Base-by-base conservation (phyloP, 2,888 invertebrate species). In the Ptychoptera albimana region DNA sequence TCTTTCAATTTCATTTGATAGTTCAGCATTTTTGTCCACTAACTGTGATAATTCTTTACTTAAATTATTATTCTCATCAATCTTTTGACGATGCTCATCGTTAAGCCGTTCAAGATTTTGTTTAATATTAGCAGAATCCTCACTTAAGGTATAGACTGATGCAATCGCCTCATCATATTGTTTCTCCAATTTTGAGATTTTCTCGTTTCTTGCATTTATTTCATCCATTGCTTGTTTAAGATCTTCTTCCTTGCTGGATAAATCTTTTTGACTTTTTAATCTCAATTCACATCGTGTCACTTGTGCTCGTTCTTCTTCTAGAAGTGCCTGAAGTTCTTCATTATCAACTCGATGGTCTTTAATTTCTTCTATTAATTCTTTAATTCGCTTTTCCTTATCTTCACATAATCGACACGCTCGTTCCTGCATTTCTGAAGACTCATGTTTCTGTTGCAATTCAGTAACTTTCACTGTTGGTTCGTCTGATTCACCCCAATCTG, bases 301-400 rank as follows among this genome's bases (percentile, higher is more conserved):
- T 54, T 54, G 0, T 53, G 63, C 56, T 50, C 59, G 62, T 46
- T 63, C 74, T 46, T 74, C 72, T 45, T 74, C 73, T 12, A 78
- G 55, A 31, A 74, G 52, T 1, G 66, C 60, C 52, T 75, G 75
- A 37, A 78, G 51, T 48, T 77, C 75, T 47, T 74, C 74, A 50
- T 76, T 75, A 49, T 79, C 77, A 1, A 66, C 58, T n/a, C 68
- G 68, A n/a, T 78, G 55, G 45, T 75, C 75, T 49, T 70, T 70
- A 43, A 77, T 60, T 43, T 69, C 71, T 16, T 68, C 67, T 46
- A 68, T 68, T 3, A 77, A 54, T 48, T 72, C 69, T 9, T 65
- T 59, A n/a, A 75, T 59, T 51, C 69, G 49, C 11, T 52, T 45
- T 36, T 52, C 46, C 8, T 45, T 32, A 29, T 47, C 46, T 14